Conservation (phyloP, 1,140 invertebrate species). For the Diachasma alloeum region DNA sequence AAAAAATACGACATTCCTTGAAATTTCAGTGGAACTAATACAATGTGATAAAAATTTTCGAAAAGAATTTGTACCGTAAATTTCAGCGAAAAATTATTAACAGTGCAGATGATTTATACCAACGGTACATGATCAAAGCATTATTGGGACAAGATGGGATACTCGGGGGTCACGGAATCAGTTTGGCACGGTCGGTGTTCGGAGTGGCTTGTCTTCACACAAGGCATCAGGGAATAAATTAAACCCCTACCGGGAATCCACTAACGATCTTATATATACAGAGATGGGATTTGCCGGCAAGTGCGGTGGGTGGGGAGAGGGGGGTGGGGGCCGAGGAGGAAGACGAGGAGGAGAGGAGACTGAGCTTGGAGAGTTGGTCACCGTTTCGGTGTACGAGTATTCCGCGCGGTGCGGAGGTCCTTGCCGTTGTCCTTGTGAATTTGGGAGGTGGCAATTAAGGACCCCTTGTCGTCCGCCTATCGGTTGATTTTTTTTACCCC, state of each 20-base stretch:
- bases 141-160: background rate
- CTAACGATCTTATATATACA: constrained; percentile 43
- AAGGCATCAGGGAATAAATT: constrained; percentile 50
- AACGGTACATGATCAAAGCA: too few species aligned
- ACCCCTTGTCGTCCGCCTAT: background rate
- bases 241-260: constrained; percentile 54
- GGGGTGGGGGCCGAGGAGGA: background rate
- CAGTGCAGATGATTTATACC: too few species aligned
- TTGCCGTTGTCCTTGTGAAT: constrained; percentile 20
- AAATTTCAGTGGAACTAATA: too few species aligned
- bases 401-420: constrained; percentile 13
- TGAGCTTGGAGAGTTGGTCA: background rate
- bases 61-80: too few species aligned
- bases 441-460: constrained; percentile 14
- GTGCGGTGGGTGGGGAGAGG: too few species aligned
- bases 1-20: too few species aligned
- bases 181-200: constrained; percentile 5
- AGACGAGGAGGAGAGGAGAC: background rate
- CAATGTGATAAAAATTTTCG: too few species aligned
- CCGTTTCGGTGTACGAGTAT: background rate
- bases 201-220: constrained; percentile 8
- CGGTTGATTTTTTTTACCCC: background rate
- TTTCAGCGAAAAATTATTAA: too few species aligned
- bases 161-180: constrained; percentile 24
- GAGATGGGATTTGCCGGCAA: background rate